Percentiles rank a stretch among this genome's conserved stretches.
Evolutionary conservation across 1,140 invertebrate species (phyloP).

Genomic region (Lasioglossum albipes): DNA sequence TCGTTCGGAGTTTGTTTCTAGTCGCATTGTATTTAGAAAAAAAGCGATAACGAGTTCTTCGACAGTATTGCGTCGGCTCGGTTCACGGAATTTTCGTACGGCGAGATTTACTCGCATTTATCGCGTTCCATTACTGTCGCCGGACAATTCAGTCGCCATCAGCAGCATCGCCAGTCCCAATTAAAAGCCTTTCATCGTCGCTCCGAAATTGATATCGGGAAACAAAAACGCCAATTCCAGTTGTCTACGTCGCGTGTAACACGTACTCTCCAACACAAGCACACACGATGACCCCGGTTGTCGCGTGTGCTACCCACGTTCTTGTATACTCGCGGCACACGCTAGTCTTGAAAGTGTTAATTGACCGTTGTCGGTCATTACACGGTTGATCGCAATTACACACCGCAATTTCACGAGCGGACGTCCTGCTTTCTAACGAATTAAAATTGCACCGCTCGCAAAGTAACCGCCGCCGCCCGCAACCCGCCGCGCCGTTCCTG

Average conservation of each 20-base stretch:
- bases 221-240: conserved; percentile 78
- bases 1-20: conserved; percentile 35
- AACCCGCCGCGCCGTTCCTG: neutral
- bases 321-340: neutral
- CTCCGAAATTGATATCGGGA: conserved; percentile 76
- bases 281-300: neutral
- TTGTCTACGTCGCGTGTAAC: conserved; percentile 67
- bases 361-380: conserved; percentile 74
- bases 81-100: conserved; percentile 7
- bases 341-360: conserved; percentile 66
- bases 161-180: conserved; percentile 66
- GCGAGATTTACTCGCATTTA: conserved; percentile 37
- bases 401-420: conserved; percentile 48
- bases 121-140: conserved; percentile 57
- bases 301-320: neutral
- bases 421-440: conserved; percentile 23
- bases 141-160: conserved; percentile 40
- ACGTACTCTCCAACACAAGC: conserved; percentile 28
- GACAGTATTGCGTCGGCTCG: conserved; percentile 1
- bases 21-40: conserved; percentile 28
- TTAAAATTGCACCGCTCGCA: conserved; percentile 24
- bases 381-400: conserved; percentile 71
- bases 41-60: conserved; percentile 48
- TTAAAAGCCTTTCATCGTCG: conserved; percentile 73
- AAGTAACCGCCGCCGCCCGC: neutral